A percentile compares a stretch with the other conserved stretches of the same genome.
phyloP scores from a whole-genome alignment of 1,140 invertebrate genomes.

The Mamestra configurata region DNA sequence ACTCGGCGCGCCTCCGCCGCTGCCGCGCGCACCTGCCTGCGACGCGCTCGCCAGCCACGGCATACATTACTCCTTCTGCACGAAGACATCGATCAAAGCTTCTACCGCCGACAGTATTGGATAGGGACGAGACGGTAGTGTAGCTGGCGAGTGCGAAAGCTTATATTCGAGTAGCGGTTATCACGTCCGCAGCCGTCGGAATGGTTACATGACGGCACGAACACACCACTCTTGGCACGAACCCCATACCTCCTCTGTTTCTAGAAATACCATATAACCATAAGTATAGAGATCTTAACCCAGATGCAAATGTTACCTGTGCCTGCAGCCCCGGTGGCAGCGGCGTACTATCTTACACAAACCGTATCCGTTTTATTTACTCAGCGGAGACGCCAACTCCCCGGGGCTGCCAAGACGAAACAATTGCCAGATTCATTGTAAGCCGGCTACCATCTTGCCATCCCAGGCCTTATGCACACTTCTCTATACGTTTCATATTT shows the following conservation, averaged over 20 bases:
- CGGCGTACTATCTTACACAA: not conserved
- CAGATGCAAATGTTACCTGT: slow-evolving; percentile 11
- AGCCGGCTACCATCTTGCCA: not conserved
- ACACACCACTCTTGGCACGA: slow-evolving; percentile 96
- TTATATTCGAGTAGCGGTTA: slow-evolving; percentile 40
- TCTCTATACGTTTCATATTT: too few species aligned
- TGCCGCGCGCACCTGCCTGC: not conserved
- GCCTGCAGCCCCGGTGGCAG: not conserved
- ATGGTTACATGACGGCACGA: slow-evolving; percentile 90
- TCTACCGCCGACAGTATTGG: slow-evolving; percentile 35
- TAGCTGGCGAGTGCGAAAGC: not conserved
- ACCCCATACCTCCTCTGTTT: slow-evolving; percentile 27
- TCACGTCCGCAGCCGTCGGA: slow-evolving; percentile 56
- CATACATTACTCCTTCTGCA: slow-evolving; percentile 32
- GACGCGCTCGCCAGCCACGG: not conserved
- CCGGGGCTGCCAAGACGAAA: not conserved
- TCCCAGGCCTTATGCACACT: too few species aligned
- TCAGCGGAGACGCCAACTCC: not conserved
- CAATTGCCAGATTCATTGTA: slow-evolving; percentile 2
- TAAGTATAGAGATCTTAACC: slow-evolving; percentile 41
- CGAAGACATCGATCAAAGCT: not conserved
- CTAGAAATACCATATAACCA: slow-evolving; percentile 12
- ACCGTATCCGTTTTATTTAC: not conserved
- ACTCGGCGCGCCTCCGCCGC: slow-evolving; percentile 54
- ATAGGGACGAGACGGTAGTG: not conserved